phyloP scores from a whole-genome alignment of 2,797 vertebrate genomes.

The Xerus rutilus region DNA sequence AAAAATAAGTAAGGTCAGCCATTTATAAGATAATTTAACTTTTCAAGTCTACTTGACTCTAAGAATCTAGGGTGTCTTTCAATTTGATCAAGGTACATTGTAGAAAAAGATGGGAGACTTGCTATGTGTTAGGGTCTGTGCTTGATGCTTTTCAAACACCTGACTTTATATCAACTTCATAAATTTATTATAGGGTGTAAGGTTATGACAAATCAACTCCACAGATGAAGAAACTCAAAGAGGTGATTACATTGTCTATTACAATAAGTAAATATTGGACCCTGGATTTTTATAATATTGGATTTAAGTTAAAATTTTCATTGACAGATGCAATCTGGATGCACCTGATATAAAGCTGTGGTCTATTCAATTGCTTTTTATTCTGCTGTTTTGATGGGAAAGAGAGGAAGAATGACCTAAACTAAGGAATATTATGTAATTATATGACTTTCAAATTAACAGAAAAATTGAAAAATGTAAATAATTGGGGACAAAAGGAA shows the following conservation, averaged over 20 bases:
- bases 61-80: not conserved
- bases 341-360: not conserved
- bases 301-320: not conserved
- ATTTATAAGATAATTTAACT: conserved; percentile 42
- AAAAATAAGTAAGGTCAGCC: conserved; percentile 4
- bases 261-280: not conserved
- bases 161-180: conserved; percentile 5
- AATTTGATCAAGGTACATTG: not conserved
- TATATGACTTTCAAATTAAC: conserved; percentile 22
- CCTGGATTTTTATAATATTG: not conserved
- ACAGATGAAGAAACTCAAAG: not conserved
- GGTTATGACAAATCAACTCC: not conserved
- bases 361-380: not conserved
- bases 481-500: conserved; percentile 51
- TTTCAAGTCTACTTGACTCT: not conserved
- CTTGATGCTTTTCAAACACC: not conserved
- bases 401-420: not conserved
- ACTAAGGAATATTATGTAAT: not conserved
- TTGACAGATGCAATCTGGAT: not conserved
- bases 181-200: not conserved
- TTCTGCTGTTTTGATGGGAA: not conserved
- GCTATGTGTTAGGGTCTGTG: not conserved
- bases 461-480: not conserved
- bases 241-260: not conserved
- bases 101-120: conserved; percentile 24